A percentile compares a stretch with the other conserved stretches of the same genome.
Conservation (phyloP, 2,113 vertebrate species). For the Hippocampus zosterae region DNA sequence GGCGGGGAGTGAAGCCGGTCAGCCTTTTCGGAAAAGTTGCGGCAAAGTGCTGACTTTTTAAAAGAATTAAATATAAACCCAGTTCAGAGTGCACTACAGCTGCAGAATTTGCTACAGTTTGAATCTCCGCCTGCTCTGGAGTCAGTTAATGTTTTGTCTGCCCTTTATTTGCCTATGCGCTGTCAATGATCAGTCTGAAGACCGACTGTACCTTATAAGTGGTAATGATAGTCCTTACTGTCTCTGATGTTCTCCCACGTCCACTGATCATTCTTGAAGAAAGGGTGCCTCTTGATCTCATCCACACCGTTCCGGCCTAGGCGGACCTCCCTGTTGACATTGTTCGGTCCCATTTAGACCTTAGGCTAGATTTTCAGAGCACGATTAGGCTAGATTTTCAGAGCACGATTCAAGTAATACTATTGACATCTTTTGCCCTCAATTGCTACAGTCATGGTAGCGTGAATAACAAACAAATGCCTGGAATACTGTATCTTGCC, state of each 20-base stretch:
- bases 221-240: conserved; percentile 72
- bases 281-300: conserved; percentile 94
- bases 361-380: no score
- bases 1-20: conserved; percentile 23
- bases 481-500: neutral
- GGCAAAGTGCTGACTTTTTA: conserved; percentile 52
- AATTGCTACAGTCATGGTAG: neutral
- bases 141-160: conserved; percentile 41
- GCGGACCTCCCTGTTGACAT: conserved; percentile 82
- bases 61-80: conserved; percentile 58
- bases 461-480: neutral
- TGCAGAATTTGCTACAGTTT: conserved; percentile 46
- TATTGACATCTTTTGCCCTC: no score
- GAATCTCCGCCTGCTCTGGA: conserved; percentile 45
- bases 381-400: no score
- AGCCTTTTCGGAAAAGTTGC: conserved; percentile 19
- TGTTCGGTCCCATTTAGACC: neutral
- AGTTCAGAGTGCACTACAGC: conserved; percentile 39
- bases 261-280: conserved; percentile 99
- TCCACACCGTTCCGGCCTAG: conserved; percentile 93
- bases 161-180: conserved; percentile 30
- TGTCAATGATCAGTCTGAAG: conserved; percentile 40
- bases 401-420: no score
- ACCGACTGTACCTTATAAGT: conserved; percentile 7
- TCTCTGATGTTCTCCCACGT: conserved; percentile 95